Evolutionary conservation across 1,140 invertebrate species (phyloP).

Genomic region (Nebria ingens): DNA sequence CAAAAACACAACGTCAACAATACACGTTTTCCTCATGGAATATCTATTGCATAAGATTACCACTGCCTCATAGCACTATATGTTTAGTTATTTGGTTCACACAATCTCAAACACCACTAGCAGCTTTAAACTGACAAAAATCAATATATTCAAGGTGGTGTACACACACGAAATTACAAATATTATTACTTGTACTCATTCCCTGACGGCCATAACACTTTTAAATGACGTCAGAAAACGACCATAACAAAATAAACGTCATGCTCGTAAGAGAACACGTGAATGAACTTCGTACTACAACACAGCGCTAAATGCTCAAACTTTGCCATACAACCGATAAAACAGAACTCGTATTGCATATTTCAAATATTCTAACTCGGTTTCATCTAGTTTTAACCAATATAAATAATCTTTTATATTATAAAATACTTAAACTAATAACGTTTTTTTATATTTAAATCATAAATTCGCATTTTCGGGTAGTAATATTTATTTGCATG

Average conservation of each 20-base stretch:
- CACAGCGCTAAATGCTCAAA: neutral
- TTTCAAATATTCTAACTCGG: too few species aligned
- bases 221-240: neutral
- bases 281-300: neutral
- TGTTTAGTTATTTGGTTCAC: neutral
- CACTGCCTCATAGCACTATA: neutral
- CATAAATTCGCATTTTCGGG: too few species aligned
- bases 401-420: too few species aligned
- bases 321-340: neutral
- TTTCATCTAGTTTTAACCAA: too few species aligned
- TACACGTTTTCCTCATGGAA: slow-evolving; percentile 1
- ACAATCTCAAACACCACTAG: neutral
- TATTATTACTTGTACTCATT: neutral
- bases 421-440: too few species aligned
- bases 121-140: neutral
- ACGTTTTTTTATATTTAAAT: too few species aligned
- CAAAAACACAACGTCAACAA: slow-evolving; percentile 5
- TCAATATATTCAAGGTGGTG: slow-evolving; percentile 3
- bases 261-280: neutral
- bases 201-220: slow-evolving; percentile 1
- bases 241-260: slow-evolving; percentile 4
- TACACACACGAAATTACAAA: neutral
- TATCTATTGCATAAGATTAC: neutral
- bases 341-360: neutral
- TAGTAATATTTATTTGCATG: too few species aligned